A percentile compares a stretch with the other conserved stretches of the same genome.
Conservation (phyloP, 1,140 invertebrate genomes). For the Drosophila albomicans region DNA sequence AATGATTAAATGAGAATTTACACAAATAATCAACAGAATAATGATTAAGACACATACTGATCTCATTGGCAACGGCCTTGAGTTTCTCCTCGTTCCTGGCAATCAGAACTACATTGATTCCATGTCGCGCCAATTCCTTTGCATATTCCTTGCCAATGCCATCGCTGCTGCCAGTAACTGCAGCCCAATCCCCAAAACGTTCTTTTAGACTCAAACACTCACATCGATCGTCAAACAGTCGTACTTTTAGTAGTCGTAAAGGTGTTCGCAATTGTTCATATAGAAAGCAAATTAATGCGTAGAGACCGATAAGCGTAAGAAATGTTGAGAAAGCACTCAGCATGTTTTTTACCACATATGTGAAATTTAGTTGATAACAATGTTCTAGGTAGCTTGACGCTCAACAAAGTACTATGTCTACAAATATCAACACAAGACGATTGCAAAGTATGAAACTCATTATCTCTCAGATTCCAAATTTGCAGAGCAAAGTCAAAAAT, state of each 20-base stretch:
- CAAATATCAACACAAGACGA: no score
- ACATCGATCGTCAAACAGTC: not conserved
- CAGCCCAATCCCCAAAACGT: conserved; percentile 66
- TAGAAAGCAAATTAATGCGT: conserved; percentile 56
- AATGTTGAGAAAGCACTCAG: conserved; percentile 45
- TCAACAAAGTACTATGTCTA: no score
- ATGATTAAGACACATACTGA: conserved; percentile 86
- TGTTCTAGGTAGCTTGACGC: no score
- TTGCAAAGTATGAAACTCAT: no score
- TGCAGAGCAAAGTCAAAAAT: no score
- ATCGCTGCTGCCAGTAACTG: conserved; percentile 97
- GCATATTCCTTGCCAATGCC: conserved; percentile 97
- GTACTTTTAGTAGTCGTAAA: conserved; percentile 23
- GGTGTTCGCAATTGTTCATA: conserved; percentile 72
- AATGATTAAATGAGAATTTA: not conserved
- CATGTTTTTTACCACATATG: conserved; percentile 21
- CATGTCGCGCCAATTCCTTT: conserved; percentile 91
- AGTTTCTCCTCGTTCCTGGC: conserved; percentile 92
- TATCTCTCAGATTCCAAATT: no score
- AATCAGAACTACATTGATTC: conserved; percentile 93
- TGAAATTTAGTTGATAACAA: not conserved
- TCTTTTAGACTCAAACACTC: conserved; percentile 44
- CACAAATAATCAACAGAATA: no score
- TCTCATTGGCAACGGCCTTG: conserved; percentile 90
- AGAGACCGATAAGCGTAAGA: conserved; percentile 49